Evolutionary conservation across 2,797 vertebrate genomes (phyloP), one percentile per base, ranked within the genome.

Genomic region (Microhierax caerulescens): DNA sequence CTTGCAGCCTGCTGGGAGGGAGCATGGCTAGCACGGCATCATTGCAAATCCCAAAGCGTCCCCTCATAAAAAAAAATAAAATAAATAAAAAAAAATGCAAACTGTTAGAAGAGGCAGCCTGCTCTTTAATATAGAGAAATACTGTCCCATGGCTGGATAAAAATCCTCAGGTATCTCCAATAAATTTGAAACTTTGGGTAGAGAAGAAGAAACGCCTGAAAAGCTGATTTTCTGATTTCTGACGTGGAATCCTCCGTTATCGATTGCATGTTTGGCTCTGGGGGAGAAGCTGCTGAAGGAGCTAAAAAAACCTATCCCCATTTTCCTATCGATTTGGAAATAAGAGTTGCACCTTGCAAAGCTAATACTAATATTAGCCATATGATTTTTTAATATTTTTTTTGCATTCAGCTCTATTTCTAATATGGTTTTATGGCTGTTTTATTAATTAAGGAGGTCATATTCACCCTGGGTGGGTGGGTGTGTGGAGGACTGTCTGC

Each of bases 1-100:
- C 43, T 34, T 2, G 3, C 23, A 54, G 63, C 48, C 21, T 3
- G 1, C 65, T 27, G 67, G 0, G 57, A 18, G 57, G 3, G 65
- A 86, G n/a, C 3, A 10, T 2, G 48, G 10, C 37, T 43, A 39
- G 27, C 25, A 2, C 2, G 0, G 41, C 0, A 0, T 2, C 22
- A 2, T 1, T 6, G 56, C 9, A 10, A 20, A 69, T 37, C 65
- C 51, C 47, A 25, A 47, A 37, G 77, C 27, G 7, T 11, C 28
- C 27, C 36, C 22, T 13, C 53, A 11, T 15, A 32, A 6, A 6
- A 78, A 83, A 73, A n/a, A 41, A 39, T 11, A 39, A 39, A 39
- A 39, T 11, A 39, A 39, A 39, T 11, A 37, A 37, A 37, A 37
- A 37, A 37, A 37, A 39, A 39, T 11, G 37, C 37, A 39, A 39